Conservation (phyloP, 2,888 invertebrate genomes). For the Drosophila fungiperda region DNA sequence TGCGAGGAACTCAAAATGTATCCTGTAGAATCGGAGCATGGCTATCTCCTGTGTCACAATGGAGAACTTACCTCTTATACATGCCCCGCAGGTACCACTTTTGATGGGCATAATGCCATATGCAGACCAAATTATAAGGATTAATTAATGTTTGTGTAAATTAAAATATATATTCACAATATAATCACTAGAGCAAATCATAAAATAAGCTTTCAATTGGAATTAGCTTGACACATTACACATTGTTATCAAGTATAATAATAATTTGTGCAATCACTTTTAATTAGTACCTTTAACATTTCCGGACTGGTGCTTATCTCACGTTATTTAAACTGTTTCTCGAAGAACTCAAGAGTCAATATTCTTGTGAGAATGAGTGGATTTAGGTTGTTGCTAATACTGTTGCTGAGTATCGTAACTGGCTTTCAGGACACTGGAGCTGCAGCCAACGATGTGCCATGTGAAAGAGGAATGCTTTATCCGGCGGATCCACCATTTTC, state of each 20-base stretch:
- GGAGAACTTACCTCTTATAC: slow-evolving; percentile 10
- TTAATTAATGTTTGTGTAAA: not conserved
- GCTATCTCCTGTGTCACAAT: slow-evolving; percentile 33
- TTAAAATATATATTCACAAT: not conserved
- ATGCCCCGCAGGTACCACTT: slow-evolving; percentile 17
- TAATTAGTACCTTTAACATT: slow-evolving; percentile 10
- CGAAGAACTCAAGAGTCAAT: not conserved
- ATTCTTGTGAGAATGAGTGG: slow-evolving; percentile 4
- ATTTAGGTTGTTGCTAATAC: not conserved
- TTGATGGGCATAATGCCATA: not conserved
- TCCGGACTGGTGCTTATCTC: not conserved
- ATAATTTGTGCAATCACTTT: slow-evolving; percentile 5
- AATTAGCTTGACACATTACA: not conserved
- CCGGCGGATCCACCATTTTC: not conserved
- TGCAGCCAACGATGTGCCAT: not conserved
- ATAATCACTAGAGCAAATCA: not conserved
- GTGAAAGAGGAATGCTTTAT: slow-evolving; percentile 36
- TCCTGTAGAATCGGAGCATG: slow-evolving; percentile 1
- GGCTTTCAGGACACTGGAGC: not conserved
- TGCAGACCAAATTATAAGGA: not conserved
- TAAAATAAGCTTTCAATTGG: not conserved
- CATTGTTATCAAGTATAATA: not conserved
- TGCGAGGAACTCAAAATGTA: slow-evolving; percentile 22
- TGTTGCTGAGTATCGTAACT: slow-evolving; percentile 5
- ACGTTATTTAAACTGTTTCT: slow-evolving; percentile 24